Evolutionary conservation across 1,140 invertebrate species (phyloP), one percentile per base, ranked within the genome.

Genomic region (Drosophila dunni): DNA sequence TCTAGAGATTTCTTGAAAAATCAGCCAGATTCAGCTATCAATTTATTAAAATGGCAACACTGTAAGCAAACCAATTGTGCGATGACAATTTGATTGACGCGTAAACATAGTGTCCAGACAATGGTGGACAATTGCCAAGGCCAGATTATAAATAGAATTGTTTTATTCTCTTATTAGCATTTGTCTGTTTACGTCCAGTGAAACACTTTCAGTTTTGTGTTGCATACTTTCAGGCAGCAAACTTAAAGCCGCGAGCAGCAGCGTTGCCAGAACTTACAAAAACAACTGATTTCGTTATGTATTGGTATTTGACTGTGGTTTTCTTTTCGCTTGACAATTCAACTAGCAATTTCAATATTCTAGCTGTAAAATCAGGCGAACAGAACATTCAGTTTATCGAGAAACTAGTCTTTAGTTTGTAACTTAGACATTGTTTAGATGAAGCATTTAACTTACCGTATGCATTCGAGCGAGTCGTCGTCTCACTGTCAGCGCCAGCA

Each of bases 401-500:
- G 17, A 20, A 20, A 2, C 17, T 20, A 1, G 17, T 2, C 1
- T 17, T 17, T 17, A 17, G 1, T 17, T 17, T 17, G 17, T 17
- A 17, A 17, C 17, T 17, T 17, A 20, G 17, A 20, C 17, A 20
- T 20, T 20, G 17, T 20, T 20, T 20, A 20, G 17, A 20, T 11
- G 3, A 40, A n/a, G 11, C 13, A 15, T 7, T 45, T 0, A 0
- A 71, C 81, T 72, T 4, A 85, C 81, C 75, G 33, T 62, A 29
- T 86, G 75, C 7, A 85, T 13, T 34, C 46, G 68, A 1, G 7
- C 3, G 0, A 85, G 13, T 5, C 81, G 61, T 2, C 75, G 44
- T 10, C 85, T 70, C 0, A 81, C 38, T 7, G 81, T 72, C 7
- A 71, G 34, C 0, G 67, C 69, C 29, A 85, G 40, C 13, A 86